A percentile compares a stretch with the other conserved stretches of the same genome.
phyloP scores from a whole-genome alignment of 2,888 invertebrate species.

The Gari tellinella region DNA sequence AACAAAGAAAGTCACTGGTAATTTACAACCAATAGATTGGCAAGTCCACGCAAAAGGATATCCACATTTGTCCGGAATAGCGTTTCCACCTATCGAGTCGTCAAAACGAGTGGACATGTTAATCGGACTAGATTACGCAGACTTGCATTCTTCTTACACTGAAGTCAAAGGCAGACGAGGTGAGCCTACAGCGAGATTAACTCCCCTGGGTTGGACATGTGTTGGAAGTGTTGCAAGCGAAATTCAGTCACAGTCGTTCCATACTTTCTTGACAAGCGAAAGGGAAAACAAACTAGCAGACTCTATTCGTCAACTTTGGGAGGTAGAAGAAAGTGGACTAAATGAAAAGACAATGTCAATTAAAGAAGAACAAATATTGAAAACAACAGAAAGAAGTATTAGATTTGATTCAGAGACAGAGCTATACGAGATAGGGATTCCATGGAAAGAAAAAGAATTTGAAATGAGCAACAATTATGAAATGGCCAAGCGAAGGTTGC shows the following conservation, averaged over 20 bases:
- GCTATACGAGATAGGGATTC: conserved; percentile 28
- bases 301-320: conserved; percentile 36
- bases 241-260: not conserved
- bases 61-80: conserved; percentile 8
- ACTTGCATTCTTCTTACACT: conserved; percentile 37
- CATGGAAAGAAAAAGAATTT: conserved; percentile 27
- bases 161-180: conserved; percentile 38
- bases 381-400: not conserved
- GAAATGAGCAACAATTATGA: conserved; percentile 27
- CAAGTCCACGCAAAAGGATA: too few species aligned
- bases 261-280: not conserved
- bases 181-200: conserved; percentile 43
- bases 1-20: conserved; percentile 18
- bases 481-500: conserved; percentile 29
- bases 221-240: conserved; percentile 13
- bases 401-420: not conserved
- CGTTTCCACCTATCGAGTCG: conserved; percentile 7
- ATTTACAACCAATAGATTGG: conserved; percentile 21
- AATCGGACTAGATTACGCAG: conserved; percentile 46
- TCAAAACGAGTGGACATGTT: conserved; percentile 28
- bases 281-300: not conserved
- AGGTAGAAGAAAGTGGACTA: conserved; percentile 19
- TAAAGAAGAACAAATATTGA: not conserved
- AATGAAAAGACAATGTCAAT: not conserved
- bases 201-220: conserved; percentile 55